Evolutionary conservation across 2,797 vertebrate species (phyloP).

Genomic region (Acropternis orthonyx): DNA sequence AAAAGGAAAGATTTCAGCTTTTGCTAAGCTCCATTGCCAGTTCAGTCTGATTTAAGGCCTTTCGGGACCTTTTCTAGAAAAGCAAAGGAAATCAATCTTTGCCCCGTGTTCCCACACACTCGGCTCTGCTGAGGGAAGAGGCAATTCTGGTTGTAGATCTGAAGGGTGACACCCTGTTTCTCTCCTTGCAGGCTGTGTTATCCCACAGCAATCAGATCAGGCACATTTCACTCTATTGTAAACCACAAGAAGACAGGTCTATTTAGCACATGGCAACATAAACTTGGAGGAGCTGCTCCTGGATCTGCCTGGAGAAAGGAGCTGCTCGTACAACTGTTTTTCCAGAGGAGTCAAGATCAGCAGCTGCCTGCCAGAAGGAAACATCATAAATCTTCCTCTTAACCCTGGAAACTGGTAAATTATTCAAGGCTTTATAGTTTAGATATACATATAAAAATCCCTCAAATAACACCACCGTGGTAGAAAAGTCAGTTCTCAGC

Average conservation of each 20-base stretch:
- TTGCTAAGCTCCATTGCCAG: background rate
- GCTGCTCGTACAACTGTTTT: conserved; percentile 11
- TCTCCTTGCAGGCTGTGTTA: background rate
- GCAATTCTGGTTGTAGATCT: background rate
- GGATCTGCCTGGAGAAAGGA: background rate
- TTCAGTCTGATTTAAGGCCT: conserved; percentile 47
- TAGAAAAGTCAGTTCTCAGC: background rate
- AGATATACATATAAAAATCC: conserved; percentile 11
- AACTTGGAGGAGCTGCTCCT: background rate
- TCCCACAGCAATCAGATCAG: background rate
- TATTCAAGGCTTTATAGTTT: conserved; percentile 46
- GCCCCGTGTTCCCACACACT: background rate
- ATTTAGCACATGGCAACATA: background rate
- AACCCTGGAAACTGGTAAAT: conserved; percentile 55
- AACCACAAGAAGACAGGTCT: background rate
- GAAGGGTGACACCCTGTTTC: background rate
- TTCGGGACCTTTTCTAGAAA: background rate
- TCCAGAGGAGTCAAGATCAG: conserved; percentile 36
- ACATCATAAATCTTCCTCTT: conserved; percentile 61
- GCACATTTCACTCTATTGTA: background rate
- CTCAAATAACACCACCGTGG: background rate
- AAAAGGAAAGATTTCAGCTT: conserved; percentile 10
- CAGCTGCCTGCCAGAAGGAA: conserved; percentile 24
- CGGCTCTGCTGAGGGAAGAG: background rate
- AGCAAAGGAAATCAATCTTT: conserved; percentile 25